Percentiles rank a stretch among this genome's conserved stretches.
Evolutionary conservation across 2,113 vertebrate genomes (phyloP).

Genomic region (Alethe diademata): DNA sequence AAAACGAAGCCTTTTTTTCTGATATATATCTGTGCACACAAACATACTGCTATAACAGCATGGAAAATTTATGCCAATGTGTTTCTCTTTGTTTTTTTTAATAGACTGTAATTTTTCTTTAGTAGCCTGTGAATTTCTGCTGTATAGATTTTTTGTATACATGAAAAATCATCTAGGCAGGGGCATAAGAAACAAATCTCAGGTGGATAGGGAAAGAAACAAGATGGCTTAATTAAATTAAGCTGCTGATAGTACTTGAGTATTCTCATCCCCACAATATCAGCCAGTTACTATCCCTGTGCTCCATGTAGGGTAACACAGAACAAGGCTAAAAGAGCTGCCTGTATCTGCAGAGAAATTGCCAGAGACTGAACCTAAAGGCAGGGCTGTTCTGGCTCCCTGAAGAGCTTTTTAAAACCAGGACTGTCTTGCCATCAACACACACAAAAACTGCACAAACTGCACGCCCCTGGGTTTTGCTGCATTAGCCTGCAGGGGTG

Average conservation of each 20-base stretch:
- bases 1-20: neutral
- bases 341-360: neutral
- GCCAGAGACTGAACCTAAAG: neutral
- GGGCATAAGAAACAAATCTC: neutral
- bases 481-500: neutral
- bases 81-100: neutral
- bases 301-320: neutral
- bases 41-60: neutral
- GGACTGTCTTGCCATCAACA: neutral
- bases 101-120: neutral
- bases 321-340: neutral
- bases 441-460: neutral
- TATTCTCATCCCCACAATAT: neutral
- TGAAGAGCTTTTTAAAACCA: neutral
- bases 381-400: neutral
- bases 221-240: neutral
- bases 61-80: neutral
- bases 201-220: neutral
- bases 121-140: neutral
- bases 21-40: neutral
- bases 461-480: neutral
- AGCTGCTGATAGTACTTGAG: neutral
- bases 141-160: neutral
- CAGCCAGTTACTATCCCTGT: neutral
- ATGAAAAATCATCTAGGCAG: neutral